Evolutionary conservation across 2,888 invertebrate species (phyloP), one percentile per base, ranked within the genome.

Genomic region (Erpobdella octoculata): DNA sequence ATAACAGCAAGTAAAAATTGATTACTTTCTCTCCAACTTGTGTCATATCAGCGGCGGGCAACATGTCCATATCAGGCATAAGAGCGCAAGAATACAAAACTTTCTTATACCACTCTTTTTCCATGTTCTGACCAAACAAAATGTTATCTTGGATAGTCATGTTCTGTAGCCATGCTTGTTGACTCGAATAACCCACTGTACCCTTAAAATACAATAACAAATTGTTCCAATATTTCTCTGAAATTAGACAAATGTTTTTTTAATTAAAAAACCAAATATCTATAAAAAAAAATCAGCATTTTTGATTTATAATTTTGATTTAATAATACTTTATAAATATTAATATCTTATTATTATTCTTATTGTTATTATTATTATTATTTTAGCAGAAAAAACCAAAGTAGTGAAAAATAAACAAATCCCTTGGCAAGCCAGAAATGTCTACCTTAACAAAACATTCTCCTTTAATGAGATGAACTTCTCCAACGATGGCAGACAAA

Each of bases 141-240:
- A 69, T 69, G 35, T 69, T 69, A 33, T 69, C 69, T 35, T 31
- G 31, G 35, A 58, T 35, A 21, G 48, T 69, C 35, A 18, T 35
- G 58, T 69, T 38, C 35, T 69, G 69, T 21, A 69, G 46, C 69
- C 69, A 69, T 1, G 69, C 35, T 46, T 69, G 46, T 58, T 69
- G 69, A 9, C 69, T 35, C 18, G 69, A 31, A 21, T 69, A 69
- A 15, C 58, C 58, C 8, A 53, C 21, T 8, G 69, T n/a, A 6
- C 69, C 69, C 69, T 67, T 36, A 31, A 9, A 35, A 9, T 9
- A 6, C 46, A n/a, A 41, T 41, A n/a, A n/a, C n/a, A n/a, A n/a
- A n/a, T n/a, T n/a, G n/a, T n/a, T n/a, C n/a, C n/a, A n/a, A n/a
- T n/a, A n/a, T n/a, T n/a, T n/a, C n/a, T n/a, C n/a, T n/a, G n/a